Evolutionary conservation across 23 tunicate genomes (phyloP).

Genomic region (Diplosoma virens): DNA sequence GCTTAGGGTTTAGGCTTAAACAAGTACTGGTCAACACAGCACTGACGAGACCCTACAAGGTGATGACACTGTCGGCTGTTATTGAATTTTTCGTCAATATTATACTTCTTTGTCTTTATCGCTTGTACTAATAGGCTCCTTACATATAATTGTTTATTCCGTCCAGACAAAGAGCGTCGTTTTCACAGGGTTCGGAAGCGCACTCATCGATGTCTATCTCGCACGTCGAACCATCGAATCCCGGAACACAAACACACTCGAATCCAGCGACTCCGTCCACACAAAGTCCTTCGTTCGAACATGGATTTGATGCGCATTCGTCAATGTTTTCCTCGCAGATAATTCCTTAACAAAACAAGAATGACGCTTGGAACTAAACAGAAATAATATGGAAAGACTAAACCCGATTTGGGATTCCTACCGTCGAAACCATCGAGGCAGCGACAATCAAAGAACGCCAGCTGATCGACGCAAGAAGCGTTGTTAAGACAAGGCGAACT

Average conservation of each 20-base stretch:
- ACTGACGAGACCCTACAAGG: no score
- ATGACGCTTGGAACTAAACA: no score
- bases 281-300: conserved; percentile 58
- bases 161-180: conserved; percentile 40
- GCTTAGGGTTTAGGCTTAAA: no score
- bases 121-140: not conserved
- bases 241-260: conserved; percentile 61
- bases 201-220: conserved; percentile 69
- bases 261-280: conserved; percentile 40
- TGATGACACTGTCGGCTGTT: no score
- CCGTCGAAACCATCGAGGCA: conserved; percentile 48
- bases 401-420: not conserved
- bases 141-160: conserved; percentile 37
- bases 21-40: no score
- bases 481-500: conserved; percentile 38
- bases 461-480: conserved; percentile 47
- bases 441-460: conserved; percentile 32
- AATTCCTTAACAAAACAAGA: no score
- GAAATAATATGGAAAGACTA: no score
- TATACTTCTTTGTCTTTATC: no score
- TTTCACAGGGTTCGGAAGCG: conserved; percentile 57
- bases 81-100: no score
- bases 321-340: conserved; percentile 55
- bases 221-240: conserved; percentile 53
- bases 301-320: conserved; percentile 62